Evolutionary conservation across 23 tunicate species (phyloP).

Genomic region (Oikopleura vanhoeffeni): DNA sequence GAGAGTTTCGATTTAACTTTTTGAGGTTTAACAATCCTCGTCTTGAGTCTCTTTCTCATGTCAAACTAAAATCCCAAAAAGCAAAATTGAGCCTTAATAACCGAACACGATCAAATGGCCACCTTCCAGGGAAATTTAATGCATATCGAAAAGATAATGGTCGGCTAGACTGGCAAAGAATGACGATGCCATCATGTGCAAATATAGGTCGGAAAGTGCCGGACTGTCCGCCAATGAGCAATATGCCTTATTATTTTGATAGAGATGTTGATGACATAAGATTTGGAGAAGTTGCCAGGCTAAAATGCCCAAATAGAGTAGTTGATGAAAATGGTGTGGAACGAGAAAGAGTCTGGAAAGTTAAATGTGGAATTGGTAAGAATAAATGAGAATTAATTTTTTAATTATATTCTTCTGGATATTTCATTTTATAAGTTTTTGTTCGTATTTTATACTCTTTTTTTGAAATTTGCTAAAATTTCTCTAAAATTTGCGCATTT

Average conservation of each 20-base stretch:
- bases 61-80: background rate
- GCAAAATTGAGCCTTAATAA: background rate
- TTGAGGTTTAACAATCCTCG: background rate
- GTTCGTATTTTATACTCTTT: too few relatives aligned
- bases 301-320: background rate
- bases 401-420: too few relatives aligned
- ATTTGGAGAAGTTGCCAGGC: background rate
- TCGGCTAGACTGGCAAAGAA: background rate
- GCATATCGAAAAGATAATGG: slow-evolving; percentile 7
- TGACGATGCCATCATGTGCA: background rate
- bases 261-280: background rate
- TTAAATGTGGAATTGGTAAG: slow-evolving; percentile 15
- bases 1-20: too few relatives aligned
- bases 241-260: background rate
- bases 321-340: background rate
- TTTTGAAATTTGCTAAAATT: too few relatives aligned
- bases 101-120: background rate
- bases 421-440: too few relatives aligned
- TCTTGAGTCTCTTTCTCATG: background rate
- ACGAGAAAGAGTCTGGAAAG: background rate
- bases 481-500: too few relatives aligned
- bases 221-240: background rate
- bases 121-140: background rate
- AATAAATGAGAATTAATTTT: too few relatives aligned
- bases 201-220: background rate